Conservation (phyloP, 2,888 invertebrate genomes). For the Ceraclea dissimilis region DNA sequence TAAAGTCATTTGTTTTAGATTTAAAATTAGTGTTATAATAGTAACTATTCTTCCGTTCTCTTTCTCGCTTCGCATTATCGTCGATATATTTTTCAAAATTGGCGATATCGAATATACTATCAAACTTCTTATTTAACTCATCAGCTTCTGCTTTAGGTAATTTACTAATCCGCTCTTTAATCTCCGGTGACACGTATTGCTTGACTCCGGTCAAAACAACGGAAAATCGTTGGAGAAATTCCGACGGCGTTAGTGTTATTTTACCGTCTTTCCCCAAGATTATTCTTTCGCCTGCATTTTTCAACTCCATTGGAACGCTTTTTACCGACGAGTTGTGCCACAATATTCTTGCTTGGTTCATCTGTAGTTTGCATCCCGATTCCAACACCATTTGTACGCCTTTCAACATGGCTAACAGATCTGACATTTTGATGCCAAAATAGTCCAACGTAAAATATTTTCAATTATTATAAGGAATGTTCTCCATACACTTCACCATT, state of each 20-base stretch:
- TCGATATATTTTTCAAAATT: slow-evolving; percentile 23
- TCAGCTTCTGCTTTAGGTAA: slow-evolving; percentile 15
- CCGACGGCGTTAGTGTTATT: slow-evolving; percentile 43
- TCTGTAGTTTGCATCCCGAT: slow-evolving; percentile 59
- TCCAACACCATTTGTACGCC: slow-evolving; percentile 62
- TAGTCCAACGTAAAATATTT: not conserved
- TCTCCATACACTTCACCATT: no score
- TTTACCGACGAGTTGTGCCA: slow-evolving; percentile 67
- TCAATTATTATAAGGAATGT: no score
- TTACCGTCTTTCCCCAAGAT: slow-evolving; percentile 32
- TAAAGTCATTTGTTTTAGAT: not conserved
- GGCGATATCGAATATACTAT: slow-evolving; percentile 22
- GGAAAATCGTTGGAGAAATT: slow-evolving; percentile 54
- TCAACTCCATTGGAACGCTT: slow-evolving; percentile 33
- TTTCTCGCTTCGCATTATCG: slow-evolving; percentile 3
- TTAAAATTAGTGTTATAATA: slow-evolving; percentile 1
- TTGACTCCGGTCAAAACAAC: slow-evolving; percentile 65
- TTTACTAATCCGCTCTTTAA: not conserved
- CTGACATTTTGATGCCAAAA: slow-evolving; percentile 40
- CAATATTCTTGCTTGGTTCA: slow-evolving; percentile 49
- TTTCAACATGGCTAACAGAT: slow-evolving; percentile 55
- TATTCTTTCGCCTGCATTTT: not conserved
- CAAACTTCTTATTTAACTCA: slow-evolving; percentile 22
- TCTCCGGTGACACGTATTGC: slow-evolving; percentile 42
- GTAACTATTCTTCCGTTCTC: slow-evolving; percentile 4